phyloP scores from a whole-genome alignment of 2,888 invertebrate genomes.

The Pyrochroa serraticornis region DNA sequence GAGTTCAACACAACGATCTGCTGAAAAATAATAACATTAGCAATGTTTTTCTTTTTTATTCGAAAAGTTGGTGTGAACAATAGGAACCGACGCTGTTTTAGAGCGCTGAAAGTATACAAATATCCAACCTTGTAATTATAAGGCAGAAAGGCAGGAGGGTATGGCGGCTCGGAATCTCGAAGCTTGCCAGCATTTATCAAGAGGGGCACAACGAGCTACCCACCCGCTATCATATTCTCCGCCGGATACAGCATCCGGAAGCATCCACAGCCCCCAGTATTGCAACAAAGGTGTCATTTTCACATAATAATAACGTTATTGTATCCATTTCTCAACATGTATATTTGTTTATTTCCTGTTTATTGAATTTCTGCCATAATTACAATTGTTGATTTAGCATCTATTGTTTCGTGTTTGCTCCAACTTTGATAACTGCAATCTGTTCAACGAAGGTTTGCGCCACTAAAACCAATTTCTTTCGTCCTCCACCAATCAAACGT shows the following conservation, averaged over 20 bases:
- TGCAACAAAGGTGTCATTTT: constrained; percentile 42
- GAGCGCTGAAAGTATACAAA: constrained; percentile 8
- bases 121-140: constrained; percentile 26
- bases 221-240: constrained; percentile 34
- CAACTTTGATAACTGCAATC: background rate
- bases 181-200: constrained; percentile 24
- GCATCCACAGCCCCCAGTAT: constrained; percentile 34
- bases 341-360: constrained; percentile 32
- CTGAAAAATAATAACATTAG: constrained; percentile 8
- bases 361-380: constrained; percentile 28
- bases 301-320: constrained; percentile 41
- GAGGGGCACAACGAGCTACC: constrained; percentile 20
- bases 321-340: constrained; percentile 30
- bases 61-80: constrained; percentile 9
- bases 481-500: too few relatives aligned
- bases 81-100: constrained; percentile 3
- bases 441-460: too few relatives aligned
- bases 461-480: too few relatives aligned
- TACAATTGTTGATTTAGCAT: constrained; percentile 6
- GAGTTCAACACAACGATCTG: background rate
- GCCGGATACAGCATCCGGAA: constrained; percentile 40
- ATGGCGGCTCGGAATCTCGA: background rate
- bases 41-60: constrained; percentile 5
- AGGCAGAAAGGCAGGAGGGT: constrained; percentile 2
- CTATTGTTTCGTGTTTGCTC: constrained; percentile 5